Evolutionary conservation across 2,113 vertebrate species (phyloP).

Genomic region (Psittacus erithacus): DNA sequence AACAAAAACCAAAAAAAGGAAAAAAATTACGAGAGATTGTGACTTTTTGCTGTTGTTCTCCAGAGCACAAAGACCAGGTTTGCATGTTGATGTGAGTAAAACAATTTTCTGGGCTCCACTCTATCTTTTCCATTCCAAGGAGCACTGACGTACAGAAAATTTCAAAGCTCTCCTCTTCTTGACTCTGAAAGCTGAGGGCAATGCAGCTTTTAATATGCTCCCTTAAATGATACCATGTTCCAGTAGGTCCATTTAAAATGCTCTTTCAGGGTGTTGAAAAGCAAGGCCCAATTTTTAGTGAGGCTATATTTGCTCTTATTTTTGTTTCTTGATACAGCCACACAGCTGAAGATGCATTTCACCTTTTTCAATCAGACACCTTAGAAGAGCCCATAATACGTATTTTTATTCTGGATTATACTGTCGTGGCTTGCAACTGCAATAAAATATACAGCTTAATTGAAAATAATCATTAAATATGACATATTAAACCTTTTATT

Average conservation of each 20-base stretch:
- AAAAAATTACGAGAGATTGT: background rate
- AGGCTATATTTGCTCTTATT: background rate
- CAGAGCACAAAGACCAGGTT: background rate
- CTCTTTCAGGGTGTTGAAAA: background rate
- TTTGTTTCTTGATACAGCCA: background rate
- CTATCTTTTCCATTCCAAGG: background rate
- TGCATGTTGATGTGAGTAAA: background rate
- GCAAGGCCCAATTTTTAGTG: background rate
- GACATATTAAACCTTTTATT: background rate
- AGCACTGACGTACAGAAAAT: background rate
- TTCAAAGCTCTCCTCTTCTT: background rate
- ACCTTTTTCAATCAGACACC: background rate
- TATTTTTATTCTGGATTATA: background rate
- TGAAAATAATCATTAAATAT: background rate
- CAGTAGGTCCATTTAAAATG: background rate
- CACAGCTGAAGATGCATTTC: background rate
- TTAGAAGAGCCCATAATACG: background rate
- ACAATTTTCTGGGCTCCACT: background rate
- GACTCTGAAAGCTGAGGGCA: background rate
- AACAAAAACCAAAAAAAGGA: background rate
- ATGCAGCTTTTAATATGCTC: background rate
- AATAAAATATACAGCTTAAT: background rate
- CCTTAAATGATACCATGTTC: background rate
- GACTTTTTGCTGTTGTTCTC: background rate
- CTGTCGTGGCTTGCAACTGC: background rate